phyloP scores from a whole-genome alignment of 2,113 vertebrate species.

The Pontoporia blainvillei region DNA sequence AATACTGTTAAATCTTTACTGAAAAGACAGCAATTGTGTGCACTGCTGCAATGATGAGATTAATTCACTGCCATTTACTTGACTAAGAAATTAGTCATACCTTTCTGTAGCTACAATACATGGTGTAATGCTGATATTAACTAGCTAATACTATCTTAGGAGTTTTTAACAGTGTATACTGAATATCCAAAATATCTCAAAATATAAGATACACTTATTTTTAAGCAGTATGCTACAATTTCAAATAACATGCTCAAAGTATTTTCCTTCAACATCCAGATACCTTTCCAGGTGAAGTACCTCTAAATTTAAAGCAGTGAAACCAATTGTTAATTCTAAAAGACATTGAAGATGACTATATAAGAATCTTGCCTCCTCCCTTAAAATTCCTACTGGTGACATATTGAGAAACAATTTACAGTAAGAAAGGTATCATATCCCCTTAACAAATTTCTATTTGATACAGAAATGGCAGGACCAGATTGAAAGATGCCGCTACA shows the following conservation, averaged over 20 bases:
- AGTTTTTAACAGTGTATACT: not conserved
- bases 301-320: slow-evolving; percentile 9
- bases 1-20: not conserved
- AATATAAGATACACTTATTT: not conserved
- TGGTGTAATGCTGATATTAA: not conserved
- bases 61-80: not conserved
- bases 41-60: not conserved
- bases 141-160: not conserved
- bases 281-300: not conserved
- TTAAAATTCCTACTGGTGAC: not conserved
- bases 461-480: not conserved
- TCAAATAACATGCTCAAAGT: not conserved
- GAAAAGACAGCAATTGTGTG: not conserved
- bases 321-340: not conserved
- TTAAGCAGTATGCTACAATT: not conserved
- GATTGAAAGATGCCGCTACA: not conserved
- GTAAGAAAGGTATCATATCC: not conserved
- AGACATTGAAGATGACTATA: not conserved
- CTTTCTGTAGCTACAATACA: not conserved
- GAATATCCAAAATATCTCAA: not conserved
- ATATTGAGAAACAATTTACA: not conserved
- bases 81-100: not conserved
- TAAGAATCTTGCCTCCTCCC: not conserved
- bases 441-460: not conserved
- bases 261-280: not conserved